Base-by-base conservation (phyloP, 2,888 invertebrate species). In the Nemurella pictetii region DNA sequence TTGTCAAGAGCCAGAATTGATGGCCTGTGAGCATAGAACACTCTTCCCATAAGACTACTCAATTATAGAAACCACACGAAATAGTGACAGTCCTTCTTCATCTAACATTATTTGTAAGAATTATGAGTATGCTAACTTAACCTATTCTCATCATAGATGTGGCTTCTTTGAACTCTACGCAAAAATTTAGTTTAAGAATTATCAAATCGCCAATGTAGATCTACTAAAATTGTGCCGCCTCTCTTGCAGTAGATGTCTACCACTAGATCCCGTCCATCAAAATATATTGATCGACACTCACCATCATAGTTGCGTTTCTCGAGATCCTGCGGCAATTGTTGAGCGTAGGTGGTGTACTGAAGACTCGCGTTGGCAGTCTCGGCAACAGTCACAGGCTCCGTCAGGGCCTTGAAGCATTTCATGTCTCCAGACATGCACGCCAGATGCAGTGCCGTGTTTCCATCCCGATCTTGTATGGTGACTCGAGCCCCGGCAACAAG, bases 231-330 rank as follows among this genome's bases (percentile, higher is more conserved):
- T n/a, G n/a, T n/a, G n/a, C n/a, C n/a, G n/a, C n/a, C n/a, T n/a
- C n/a, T n/a, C n/a, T 83, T 5, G 1, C 28, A 35, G 32, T 9
- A 27, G 30, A 32, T 78, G 12, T 55, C 20, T n/a, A n/a, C n/a
- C n/a, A n/a, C n/a, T 7, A 83, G 20, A 85, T 35, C 25, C 25
- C 20, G 83, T n/a, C n/a, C n/a, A 36, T 80, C 30, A 77, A 15
- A 75, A 85, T 26, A 32, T 72, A 80, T n/a, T 32, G 25, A 55
- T 7, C 30, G 73, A 2, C 74, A 92, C 94, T 94, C 89, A 97
- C 97, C 97, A 90, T 95, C 94, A 90, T 96, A 96, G 90, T 97
- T 97, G 90, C 94, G 94, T 89, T 95, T 95, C 89, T 97, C 95
- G 88, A 97, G 92, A 88, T 94, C 92, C 88, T 92, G 94, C 87